Evolutionary conservation across 2,797 vertebrate species (phyloP).

Genomic region (Sebastes cheni): DNA sequence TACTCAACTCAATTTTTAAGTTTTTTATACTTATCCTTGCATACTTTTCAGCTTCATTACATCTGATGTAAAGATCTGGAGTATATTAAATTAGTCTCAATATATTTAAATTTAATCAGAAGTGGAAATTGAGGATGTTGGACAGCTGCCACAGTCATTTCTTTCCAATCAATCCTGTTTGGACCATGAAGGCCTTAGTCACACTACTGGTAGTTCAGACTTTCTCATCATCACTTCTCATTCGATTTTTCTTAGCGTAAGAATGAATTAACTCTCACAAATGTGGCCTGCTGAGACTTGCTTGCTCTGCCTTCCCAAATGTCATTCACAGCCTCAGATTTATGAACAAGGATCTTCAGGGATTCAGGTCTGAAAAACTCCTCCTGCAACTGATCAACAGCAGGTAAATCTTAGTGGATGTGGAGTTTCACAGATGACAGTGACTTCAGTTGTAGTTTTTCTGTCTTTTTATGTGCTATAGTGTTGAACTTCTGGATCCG

Average conservation of each 20-base stretch:
- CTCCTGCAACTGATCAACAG: not conserved
- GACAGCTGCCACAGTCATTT: slow-evolving; percentile 35
- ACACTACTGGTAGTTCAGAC: not conserved
- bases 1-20: not conserved
- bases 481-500: not conserved
- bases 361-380: slow-evolving; percentile 2
- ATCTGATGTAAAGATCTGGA: not conserved
- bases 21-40: not conserved
- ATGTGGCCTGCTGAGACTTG: not conserved
- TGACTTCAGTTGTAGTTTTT: not conserved
- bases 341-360: not conserved
- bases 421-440: not conserved
- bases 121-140: slow-evolving; percentile 47
- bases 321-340: slow-evolving; percentile 1
- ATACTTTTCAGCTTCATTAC: not conserved
- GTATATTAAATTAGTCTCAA: slow-evolving; percentile 30
- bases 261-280: not conserved
- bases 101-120: slow-evolving; percentile 23
- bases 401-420: slow-evolving; percentile 4
- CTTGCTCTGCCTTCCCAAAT: not conserved
- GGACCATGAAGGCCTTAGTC: not conserved
- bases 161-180: slow-evolving; percentile 37
- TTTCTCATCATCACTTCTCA: not conserved
- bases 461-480: not conserved
- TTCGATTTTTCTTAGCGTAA: not conserved